Base-by-base conservation (phyloP, 2,113 vertebrate species). In the Ctenomys sociabilis region DNA sequence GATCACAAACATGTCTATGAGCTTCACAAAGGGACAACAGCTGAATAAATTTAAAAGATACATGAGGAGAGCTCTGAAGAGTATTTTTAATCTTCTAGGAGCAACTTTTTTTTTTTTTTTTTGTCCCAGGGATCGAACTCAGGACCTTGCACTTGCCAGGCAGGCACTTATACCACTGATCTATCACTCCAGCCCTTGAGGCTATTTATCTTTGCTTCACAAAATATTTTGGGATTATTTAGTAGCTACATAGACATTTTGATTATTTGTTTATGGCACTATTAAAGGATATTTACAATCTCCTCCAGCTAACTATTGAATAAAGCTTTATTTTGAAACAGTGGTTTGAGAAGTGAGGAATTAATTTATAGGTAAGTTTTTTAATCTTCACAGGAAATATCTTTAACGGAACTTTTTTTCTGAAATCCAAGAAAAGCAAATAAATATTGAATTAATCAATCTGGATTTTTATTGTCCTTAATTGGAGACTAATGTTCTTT, bases 391-490 rank as follows among this genome's bases (percentile, higher is more conserved):
- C 35, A 52, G 57, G 49, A 49, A 49, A 49, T 49, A 49, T 49
- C 12, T 49, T 49, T 49, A 49, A 49, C 49, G 12, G 49, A 49
- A 49, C 10, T 49, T 49, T 49, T 49, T 49, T 11, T 5, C 72
- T 94, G 61, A 91, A 86, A 94, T 86, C 78, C 43, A 77, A 81
- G 70, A 91, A 95, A 92, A 94, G 85, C 61, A 90, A 78, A 66
- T 59, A 88, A 78, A 35, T 21, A 77, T 40, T 66, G 61, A 82
- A 92, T 86, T 40, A 93, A 37, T 9, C 3, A 89, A 85, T 49
- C 66, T 96, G 54, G 26, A 63, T 73, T 94, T 93, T 91, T 73
- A 73, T 90, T 91, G 90, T 95, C 64, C n/a, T 96, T 91, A 59
- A 66, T 40, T 93, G 63, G 54, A 54, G 21, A 87, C 83, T 80